Conservation (phyloP, 2,113 vertebrate genomes). For the Callorhinus ursinus region DNA sequence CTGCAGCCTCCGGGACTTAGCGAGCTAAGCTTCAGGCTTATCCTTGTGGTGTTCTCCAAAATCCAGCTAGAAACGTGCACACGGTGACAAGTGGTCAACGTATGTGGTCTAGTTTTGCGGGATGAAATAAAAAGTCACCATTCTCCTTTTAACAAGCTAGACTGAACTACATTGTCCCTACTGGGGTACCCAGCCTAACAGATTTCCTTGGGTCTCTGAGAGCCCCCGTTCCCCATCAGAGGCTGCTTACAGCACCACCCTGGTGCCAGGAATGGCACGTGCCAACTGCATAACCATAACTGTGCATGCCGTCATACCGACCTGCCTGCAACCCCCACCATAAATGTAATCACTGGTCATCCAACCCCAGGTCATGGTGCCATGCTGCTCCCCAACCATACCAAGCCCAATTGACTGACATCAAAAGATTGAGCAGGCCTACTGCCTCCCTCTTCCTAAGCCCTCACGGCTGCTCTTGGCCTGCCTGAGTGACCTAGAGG, state of each 20-base stretch:
- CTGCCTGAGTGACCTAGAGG: background rate
- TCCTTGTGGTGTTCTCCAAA: constrained; percentile 39
- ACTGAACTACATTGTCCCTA: background rate
- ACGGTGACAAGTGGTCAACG: background rate
- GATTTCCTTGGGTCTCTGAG: background rate
- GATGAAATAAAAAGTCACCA: background rate
- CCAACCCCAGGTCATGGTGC: accelerated
- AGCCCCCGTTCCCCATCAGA: background rate
- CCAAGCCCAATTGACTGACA: background rate
- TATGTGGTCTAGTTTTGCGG: background rate
- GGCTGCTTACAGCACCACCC: background rate
- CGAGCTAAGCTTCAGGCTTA: constrained; percentile 67
- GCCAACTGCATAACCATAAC: background rate
- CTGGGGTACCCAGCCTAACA: background rate
- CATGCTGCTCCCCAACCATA: background rate
- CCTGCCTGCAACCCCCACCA: background rate
- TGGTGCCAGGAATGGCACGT: background rate
- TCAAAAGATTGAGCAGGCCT: background rate
- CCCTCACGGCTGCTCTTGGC: background rate
- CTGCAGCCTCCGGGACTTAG: constrained; percentile 59
- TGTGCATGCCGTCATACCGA: accelerated
- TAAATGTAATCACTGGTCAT: background rate
- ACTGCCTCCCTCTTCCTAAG: background rate
- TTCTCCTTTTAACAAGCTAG: background rate
- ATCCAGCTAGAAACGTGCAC: background rate